Conservation (phyloP, 2,113 vertebrate genomes). For the Corythoichthys intestinalis region DNA sequence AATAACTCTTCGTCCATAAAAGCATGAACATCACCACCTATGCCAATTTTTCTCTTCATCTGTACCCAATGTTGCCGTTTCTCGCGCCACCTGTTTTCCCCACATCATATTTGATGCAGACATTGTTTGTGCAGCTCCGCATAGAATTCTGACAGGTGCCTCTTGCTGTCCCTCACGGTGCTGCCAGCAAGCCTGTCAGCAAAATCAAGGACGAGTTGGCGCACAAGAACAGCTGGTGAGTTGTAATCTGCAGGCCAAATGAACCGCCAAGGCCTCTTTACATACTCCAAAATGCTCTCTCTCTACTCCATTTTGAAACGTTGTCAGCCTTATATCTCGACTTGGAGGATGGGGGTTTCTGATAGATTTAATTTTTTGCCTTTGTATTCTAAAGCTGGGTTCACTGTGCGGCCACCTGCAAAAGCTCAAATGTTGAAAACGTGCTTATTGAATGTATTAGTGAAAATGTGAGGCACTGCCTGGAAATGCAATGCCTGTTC, state of each 20-base stretch:
- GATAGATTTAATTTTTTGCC: too few relatives aligned
- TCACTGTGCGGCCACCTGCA: constrained; percentile 32
- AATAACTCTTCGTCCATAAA: background rate
- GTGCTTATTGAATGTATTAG: background rate
- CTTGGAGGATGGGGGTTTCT: background rate
- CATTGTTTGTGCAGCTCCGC: constrained; percentile 41
- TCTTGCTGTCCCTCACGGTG: constrained; percentile 47
- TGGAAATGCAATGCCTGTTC: too few relatives aligned
- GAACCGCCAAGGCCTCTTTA: constrained; percentile 35
- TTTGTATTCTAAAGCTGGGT: constrained; percentile 40
- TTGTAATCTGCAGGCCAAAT: constrained; percentile 42
- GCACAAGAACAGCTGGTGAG: constrained; percentile 59
- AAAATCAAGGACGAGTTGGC: constrained; percentile 58
- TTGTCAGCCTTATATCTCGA: constrained; percentile 9
- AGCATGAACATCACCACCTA: background rate
- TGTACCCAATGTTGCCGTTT: background rate
- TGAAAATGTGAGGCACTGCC: background rate
- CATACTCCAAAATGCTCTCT: constrained; percentile 12
- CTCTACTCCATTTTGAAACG: constrained; percentile 10
- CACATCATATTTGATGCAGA: constrained; percentile 8
- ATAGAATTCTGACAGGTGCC: constrained; percentile 60
- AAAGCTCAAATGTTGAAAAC: background rate
- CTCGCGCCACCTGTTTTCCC: background rate
- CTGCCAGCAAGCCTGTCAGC: constrained; percentile 59
- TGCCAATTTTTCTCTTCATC: background rate